Conservation (phyloP, 2,113 vertebrate species). For the Zosterops pallidus region DNA sequence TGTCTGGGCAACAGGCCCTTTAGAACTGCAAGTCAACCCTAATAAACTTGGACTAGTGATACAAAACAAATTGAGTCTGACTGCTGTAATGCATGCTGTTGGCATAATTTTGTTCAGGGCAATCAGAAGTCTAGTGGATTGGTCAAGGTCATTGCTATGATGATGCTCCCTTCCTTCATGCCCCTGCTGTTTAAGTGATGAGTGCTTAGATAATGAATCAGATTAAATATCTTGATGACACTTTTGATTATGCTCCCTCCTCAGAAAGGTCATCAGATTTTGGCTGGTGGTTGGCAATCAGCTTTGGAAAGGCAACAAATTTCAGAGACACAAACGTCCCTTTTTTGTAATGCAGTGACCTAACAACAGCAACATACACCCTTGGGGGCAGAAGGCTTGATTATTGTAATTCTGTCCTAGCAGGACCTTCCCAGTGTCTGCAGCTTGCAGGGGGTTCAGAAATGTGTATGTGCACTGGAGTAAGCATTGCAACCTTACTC, state of each 20-base stretch:
- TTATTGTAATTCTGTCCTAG: not conserved
- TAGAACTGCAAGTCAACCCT: not conserved
- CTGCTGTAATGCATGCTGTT: not conserved
- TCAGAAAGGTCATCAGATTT: slow-evolving; percentile 24
- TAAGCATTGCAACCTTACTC: not conserved
- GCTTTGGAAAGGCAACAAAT: slow-evolving; percentile 15
- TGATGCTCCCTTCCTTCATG: not conserved
- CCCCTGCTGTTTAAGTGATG: not conserved
- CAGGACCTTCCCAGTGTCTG: not conserved
- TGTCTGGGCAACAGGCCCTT: not conserved
- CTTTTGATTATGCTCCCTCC: slow-evolving; percentile 6
- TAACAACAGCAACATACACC: not conserved
- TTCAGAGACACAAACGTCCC: not conserved
- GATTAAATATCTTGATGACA: slow-evolving; percentile 11
- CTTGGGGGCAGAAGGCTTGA: not conserved
- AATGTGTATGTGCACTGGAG: not conserved
- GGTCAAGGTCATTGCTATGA: slow-evolving; percentile 17
- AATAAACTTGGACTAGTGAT: not conserved
- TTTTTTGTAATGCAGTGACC: not conserved
- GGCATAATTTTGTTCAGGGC: not conserved
- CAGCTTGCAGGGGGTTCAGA: not conserved
- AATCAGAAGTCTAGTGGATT: not conserved
- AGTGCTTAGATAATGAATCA: not conserved
- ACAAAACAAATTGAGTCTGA: slow-evolving; percentile 15
- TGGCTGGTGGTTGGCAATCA: not conserved